Evolutionary conservation across 2,797 vertebrate species (phyloP), one percentile per base, ranked within the genome.

Genomic region (Anniella stebbinsi): DNA sequence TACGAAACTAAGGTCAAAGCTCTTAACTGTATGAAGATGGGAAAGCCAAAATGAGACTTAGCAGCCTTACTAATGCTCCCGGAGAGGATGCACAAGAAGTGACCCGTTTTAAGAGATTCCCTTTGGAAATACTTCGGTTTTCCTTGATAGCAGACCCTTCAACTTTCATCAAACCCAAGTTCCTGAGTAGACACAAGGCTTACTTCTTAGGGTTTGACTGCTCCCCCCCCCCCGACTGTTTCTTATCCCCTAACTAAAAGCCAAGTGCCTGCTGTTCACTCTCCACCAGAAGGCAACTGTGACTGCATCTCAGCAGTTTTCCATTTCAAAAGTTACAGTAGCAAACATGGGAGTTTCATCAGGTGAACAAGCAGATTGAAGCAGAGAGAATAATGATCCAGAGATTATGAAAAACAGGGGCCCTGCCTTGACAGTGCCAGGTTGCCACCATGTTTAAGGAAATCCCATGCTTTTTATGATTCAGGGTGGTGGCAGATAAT

Each of bases 151-250:
- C 81, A 82, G 15, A 41, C 69, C 67, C 38, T 60, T 28, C 48
- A 78, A 72, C 66, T 80, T 87, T 82, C 85, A 17, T 81, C 67
- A 41, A 78, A 87, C 41, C 92, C n/a, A n/a, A n/a, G n/a, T n/a
- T n/a, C 30, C 38, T 82, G 82, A 94, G 90, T 77, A 93, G 89
- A 93, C 91, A 45, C 28, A 93, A 70, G 54, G 48, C 87, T 38
- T 85, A 66, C 87, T 93, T 92, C 90, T 93, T 89, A 89, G 87
- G 93, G 92, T 30, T 82, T 90, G 75, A 60, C 69, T 87, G 76
- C 38, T 9, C 80, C 11, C 13, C 30, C 8, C 28, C 48, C 41
- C 15, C 15, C 25, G 25, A 41, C 88, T 88, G 69, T 86, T 82
- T 91, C 63, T 88, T 92, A 67, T 82, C 41, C 77, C 77, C 54